These are phyloP conservation scores for Tetraneura akinire DNA, from an alignment of 1,140 invertebrate species.

Conservation along the genomic window DNA sequence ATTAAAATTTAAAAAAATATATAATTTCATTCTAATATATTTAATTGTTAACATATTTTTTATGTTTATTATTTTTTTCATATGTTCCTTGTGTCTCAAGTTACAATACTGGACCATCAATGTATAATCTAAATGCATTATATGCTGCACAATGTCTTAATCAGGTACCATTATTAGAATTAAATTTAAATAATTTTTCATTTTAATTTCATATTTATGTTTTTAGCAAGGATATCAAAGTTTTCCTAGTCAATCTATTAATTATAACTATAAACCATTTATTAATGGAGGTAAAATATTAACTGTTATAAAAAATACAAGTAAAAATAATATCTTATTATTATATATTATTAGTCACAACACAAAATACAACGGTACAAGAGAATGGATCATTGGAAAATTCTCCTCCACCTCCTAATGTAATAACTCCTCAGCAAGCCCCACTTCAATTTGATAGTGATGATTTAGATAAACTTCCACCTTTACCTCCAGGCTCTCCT, in stretches of 20 bases:
- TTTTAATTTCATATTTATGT: background rate
- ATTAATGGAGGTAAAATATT: constrained; percentile 35
- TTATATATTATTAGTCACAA: background rate
- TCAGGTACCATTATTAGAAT: background rate
- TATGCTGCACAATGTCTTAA: constrained; percentile 33
- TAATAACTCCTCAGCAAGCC: background rate
- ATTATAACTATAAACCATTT: constrained; percentile 37
- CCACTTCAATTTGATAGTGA: constrained; percentile 15
- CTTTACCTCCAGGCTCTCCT: constrained; percentile 41
- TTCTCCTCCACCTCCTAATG: constrained; percentile 25
- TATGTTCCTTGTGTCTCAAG: background rate
- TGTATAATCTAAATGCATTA: constrained; percentile 37
- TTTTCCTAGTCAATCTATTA: constrained; percentile 28
- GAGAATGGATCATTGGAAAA: background rate
- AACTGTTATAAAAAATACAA: background rate
- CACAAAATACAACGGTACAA: constrained; percentile 5
- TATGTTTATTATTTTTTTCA: background rate
- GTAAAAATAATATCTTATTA: background rate
- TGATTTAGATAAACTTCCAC: constrained; percentile 47
- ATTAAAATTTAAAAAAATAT: no score
- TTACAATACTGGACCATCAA: constrained; percentile 22
- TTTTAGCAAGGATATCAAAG: constrained; percentile 37
- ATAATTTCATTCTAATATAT: no score
- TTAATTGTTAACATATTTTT: background rate
- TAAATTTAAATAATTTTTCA: no score